Evolutionary conservation across 2,113 vertebrate species (phyloP), one percentile per base, ranked within the genome.

Genomic region (Poeciliopsis occidentalis): DNA sequence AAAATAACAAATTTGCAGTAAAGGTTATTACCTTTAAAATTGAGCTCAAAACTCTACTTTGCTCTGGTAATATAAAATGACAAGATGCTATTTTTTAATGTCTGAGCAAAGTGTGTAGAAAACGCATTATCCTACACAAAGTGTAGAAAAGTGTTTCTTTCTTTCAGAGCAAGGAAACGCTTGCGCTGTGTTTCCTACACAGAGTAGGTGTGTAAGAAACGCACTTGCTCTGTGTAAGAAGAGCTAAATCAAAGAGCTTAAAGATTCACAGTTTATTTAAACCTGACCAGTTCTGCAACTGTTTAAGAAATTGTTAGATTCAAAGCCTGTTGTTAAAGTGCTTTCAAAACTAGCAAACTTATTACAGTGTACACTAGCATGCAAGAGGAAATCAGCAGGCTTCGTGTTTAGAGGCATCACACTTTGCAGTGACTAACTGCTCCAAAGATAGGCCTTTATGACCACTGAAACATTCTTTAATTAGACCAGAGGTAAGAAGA

Each of bases 361-460:
- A 60, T 47, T 5, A 47, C 17, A 29, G 26, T 5, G 34, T 26
- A 0, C 5, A 3, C 22, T 34, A 8, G 0, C 30, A 30, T 74
- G 62, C 24, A 65, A 84, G 15, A 74, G 67, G 79, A 80, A 85
- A 64, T 41, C 0, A 69, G 34, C 73, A 73, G 76, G 2, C 3
- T 57, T 66, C 39, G 44, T 72, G 39, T 11, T 80, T 65, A 24
- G 19, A n/a, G 8, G 24, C 3, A 5, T 7, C 4, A 26, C 51
- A 63, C 61, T 2, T 63, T n/a, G 51, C 51, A 57, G 15, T 12
- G 15, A 31, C 29, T 22, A 31, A 17, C 30, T 22, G 24, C 34
- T 39, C 34, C 6, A 39, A n/a, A 24, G 34, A 65, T 37, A 65
- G 32, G 8, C 22, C 11, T 34, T 65, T 10, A 57, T 57, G 51